A percentile compares a stretch with the other conserved stretches of the same genome.
phyloP scores from a whole-genome alignment of 2,113 vertebrate species.

The Astur gentilis region DNA sequence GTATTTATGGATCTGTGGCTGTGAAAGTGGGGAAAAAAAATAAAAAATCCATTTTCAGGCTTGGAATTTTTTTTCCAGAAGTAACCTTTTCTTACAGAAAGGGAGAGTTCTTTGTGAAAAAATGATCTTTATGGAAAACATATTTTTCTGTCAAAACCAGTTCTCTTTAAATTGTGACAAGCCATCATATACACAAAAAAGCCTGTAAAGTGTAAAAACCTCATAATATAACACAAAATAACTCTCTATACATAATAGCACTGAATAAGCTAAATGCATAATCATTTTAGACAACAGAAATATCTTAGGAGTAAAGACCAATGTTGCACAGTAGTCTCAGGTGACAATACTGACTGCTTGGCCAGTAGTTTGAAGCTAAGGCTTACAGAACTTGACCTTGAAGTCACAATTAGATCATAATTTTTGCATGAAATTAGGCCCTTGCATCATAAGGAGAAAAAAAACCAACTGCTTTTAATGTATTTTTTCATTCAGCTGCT shows the following conservation, averaged over 20 bases:
- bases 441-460: not conserved
- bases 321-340: not conserved
- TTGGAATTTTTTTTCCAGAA: not conserved
- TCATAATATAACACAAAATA: not conserved
- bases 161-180: not conserved
- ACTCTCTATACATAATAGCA: not conserved
- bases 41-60: not conserved
- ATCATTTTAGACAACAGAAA: not conserved
- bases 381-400: not conserved
- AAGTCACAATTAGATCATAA: not conserved
- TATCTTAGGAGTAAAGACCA: not conserved
- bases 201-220: not conserved
- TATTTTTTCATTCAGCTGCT: not conserved
- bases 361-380: not conserved
- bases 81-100: not conserved
- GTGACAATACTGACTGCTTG: not conserved
- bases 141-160: not conserved
- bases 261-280: not conserved
- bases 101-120: not conserved
- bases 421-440: not conserved
- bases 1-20: not conserved
- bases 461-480: not conserved
- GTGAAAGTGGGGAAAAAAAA: not conserved
- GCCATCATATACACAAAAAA: not conserved
- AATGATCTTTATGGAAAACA: not conserved